phyloP scores from a whole-genome alignment of 1,140 invertebrate genomes.

The Macrocentrus cingulum region DNA sequence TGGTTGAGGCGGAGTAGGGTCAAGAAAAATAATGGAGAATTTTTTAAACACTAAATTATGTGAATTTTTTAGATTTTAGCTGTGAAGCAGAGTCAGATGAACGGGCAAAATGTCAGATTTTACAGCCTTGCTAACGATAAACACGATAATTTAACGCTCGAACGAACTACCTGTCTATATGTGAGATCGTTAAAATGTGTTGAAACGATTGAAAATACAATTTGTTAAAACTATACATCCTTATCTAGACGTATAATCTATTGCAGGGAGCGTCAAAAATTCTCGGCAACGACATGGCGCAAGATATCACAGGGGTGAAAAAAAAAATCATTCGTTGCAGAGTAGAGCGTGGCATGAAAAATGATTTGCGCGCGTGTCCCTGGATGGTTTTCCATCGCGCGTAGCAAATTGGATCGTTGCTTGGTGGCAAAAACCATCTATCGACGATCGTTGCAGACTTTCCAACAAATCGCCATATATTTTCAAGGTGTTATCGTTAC shows the following conservation, averaged over 20 bases:
- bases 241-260: too few species aligned
- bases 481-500: constrained; percentile 18
- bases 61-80: too few species aligned
- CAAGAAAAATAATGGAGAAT: too few species aligned
- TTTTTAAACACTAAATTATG: too few species aligned
- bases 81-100: constrained; percentile 1
- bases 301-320: too few species aligned
- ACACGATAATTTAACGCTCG: constrained; percentile 45
- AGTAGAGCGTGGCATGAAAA: too few species aligned
- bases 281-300: too few species aligned
- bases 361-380: too few species aligned
- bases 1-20: too few species aligned
- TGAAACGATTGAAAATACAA: constrained; percentile 12
- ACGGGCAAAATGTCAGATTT: constrained; percentile 33
- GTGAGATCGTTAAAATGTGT: constrained; percentile 33
- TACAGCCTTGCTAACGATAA: constrained; percentile 41
- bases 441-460: constrained; percentile 1
- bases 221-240: neutral
- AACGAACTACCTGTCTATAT: constrained; percentile 36
- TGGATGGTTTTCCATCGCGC: constrained; percentile 17
- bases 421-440: constrained; percentile 5
- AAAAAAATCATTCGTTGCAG: too few species aligned
- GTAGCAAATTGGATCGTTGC: constrained; percentile 19
- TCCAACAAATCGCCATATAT: constrained; percentile 22
- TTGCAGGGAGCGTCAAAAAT: too few species aligned